phyloP scores from a whole-genome alignment of 2,797 vertebrate species.

The Lophotriccus pileatus region DNA sequence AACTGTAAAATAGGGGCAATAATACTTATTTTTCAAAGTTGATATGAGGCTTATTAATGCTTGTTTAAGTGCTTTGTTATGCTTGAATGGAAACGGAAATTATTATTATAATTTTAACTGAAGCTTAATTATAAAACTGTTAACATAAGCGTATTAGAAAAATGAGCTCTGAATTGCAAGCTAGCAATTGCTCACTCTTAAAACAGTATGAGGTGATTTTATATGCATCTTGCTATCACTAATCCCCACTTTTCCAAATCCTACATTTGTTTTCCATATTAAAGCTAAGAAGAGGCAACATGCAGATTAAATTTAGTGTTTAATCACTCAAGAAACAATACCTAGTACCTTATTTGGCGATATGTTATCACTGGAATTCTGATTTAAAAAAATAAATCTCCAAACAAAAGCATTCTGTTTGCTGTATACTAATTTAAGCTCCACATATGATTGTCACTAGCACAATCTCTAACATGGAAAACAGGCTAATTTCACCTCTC shows the following conservation, averaged over 20 bases:
- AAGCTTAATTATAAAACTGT: conserved; percentile 48
- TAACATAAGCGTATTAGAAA: conserved; percentile 33
- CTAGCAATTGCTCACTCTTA: not conserved
- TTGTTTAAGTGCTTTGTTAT: conserved; percentile 29
- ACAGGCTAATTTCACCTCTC: not conserved
- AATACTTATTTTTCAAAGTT: conserved; percentile 10
- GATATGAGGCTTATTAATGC: conserved; percentile 32
- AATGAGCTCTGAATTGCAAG: not conserved
- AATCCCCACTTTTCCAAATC: not conserved
- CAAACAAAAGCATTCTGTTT: not conserved
- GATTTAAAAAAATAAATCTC: not conserved
- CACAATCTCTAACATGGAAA: not conserved
- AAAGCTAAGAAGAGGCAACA: not conserved
- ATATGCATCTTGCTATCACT: conserved; percentile 3
- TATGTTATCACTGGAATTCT: not conserved
- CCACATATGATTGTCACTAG: not conserved
- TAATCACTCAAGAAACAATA: not conserved
- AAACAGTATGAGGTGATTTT: conserved; percentile 6
- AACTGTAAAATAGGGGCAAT: conserved; percentile 5
- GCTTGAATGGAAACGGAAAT: conserved; percentile 39
- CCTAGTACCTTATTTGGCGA: not conserved
- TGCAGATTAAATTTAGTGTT: not conserved
- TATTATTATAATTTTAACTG: conserved; percentile 24
- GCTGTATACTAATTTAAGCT: not conserved
- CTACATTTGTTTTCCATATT: not conserved